Percentiles rank a stretch among this genome's conserved stretches.
These are phyloP conservation scores for Cecropterus lyciades DNA, from an alignment of 1,140 invertebrate species.

Conservation along the genomic window DNA sequence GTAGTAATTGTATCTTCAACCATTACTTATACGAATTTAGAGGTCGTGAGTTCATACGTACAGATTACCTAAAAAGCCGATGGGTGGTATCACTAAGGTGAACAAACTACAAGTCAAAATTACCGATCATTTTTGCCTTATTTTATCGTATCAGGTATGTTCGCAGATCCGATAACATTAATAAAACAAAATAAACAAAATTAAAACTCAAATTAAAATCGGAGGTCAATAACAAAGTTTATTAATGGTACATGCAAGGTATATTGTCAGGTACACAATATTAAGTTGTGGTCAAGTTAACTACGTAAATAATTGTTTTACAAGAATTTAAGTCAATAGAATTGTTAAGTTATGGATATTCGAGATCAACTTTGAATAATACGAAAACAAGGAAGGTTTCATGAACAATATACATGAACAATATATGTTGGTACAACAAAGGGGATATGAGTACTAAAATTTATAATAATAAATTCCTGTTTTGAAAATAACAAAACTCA, in stretches of 20 bases:
- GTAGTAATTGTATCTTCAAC: not conserved
- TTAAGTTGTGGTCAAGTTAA: not conserved
- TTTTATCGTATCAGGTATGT: slow-evolving; percentile 25
- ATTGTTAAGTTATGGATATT: not conserved
- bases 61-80: slow-evolving; percentile 7
- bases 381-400: too few relatives aligned
- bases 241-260: slow-evolving; percentile 11
- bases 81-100: slow-evolving; percentile 21
- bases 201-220: slow-evolving; percentile 12
- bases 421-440: too few relatives aligned
- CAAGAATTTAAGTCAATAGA: not conserved
- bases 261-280: slow-evolving; percentile 1
- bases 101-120: slow-evolving; percentile 19
- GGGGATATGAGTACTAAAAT: too few relatives aligned
- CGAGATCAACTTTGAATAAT: too few relatives aligned
- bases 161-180: slow-evolving; percentile 29
- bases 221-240: slow-evolving; percentile 25
- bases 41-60: not conserved
- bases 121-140: slow-evolving; percentile 20
- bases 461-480: too few relatives aligned
- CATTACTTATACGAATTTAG: not conserved
- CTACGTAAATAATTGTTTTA: not conserved
- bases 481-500: too few relatives aligned
- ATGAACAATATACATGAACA: too few relatives aligned
- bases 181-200: slow-evolving; percentile 27